Base-by-base conservation (phyloP, 2,113 vertebrate species). In the Leiothrix lutea region DNA sequence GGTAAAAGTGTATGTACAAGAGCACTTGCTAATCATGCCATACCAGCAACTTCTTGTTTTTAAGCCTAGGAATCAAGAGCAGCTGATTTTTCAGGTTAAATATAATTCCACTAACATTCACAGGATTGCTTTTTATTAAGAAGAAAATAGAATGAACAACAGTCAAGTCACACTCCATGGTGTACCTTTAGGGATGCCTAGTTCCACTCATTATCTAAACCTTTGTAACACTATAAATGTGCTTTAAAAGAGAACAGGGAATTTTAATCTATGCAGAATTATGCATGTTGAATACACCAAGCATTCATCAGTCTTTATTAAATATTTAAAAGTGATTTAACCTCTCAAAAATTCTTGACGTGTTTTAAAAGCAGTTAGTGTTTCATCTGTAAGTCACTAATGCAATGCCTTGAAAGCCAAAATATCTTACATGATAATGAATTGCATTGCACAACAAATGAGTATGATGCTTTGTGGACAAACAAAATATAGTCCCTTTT, bases 231-330 rank as follows among this genome's bases (percentile, higher is more conserved):
- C 90, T 97, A 96, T 64, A 95, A 80, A 86, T 89, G 95, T 94
- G 69, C 86, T 95, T 96, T 90, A 95, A 84, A 97, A 96, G 90
- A 96, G 94, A 95, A 91, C 75, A 94, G 60, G 95, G 70, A 96
- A 65, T 94, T 82, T 90, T 66, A 94, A 67, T 83, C 33, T 86
- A 38, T 78, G 81, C 47, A 87, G 53, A 83, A 91, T 73, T 91
- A 62, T 64, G 60, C 56, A 77, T 75, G 48, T 81, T 80, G 75
- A 90, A 77, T 62, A 90, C 26, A 62, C 24, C 60, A 86, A 66
- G 79, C 75, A 80, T 93, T 96, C 61, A 74, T 66, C 67, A 85
- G 15, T 72, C 71, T 31, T 75, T 67, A 71, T 45, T 54, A 77
- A 84, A 42, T 92, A 84, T 44, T 75, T 82, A 80, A 79, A 88